These are phyloP conservation scores for Tyrannus savana DNA, from an alignment of 2,113 vertebrate genomes.

Conservation along the genomic window DNA sequence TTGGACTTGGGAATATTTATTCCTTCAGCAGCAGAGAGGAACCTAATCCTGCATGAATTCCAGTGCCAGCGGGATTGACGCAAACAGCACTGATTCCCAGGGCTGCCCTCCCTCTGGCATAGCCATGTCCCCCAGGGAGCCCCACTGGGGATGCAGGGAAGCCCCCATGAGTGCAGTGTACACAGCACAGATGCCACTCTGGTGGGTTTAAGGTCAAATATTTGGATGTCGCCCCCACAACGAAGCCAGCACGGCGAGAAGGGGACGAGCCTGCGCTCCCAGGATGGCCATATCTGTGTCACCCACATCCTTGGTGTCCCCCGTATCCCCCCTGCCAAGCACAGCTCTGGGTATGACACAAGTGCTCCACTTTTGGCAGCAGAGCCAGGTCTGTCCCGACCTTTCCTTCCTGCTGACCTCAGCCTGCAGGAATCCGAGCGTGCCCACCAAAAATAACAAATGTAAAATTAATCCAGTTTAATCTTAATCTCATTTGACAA, in stretches of 20 bases:
- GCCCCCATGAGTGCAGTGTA: rapidly evolving
- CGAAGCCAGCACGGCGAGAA: rapidly evolving
- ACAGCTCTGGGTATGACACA: background rate
- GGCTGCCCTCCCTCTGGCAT: rapidly evolving
- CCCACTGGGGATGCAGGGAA: rapidly evolving
- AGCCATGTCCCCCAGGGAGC: rapidly evolving
- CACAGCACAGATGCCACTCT: rapidly evolving
- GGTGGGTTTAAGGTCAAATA: rapidly evolving
- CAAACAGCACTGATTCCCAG: rapidly evolving
- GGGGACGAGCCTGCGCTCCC: background rate
- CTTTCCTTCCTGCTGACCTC: background rate
- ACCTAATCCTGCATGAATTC: rapidly evolving
- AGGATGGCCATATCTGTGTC: rapidly evolving
- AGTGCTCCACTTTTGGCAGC: background rate
- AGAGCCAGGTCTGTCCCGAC: background rate
- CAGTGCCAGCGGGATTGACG: background rate
- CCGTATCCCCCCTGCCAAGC: rapidly evolving
- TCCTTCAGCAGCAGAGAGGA: background rate
- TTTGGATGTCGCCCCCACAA: background rate
- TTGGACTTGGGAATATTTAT: background rate
- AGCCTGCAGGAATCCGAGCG: background rate
- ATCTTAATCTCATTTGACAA: background rate
- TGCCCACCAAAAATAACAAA: background rate
- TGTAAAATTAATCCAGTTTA: rapidly evolving
- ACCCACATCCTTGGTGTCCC: background rate